Conservation (phyloP, 2,113 vertebrate genomes). For the Cyprinodon variegatus region DNA sequence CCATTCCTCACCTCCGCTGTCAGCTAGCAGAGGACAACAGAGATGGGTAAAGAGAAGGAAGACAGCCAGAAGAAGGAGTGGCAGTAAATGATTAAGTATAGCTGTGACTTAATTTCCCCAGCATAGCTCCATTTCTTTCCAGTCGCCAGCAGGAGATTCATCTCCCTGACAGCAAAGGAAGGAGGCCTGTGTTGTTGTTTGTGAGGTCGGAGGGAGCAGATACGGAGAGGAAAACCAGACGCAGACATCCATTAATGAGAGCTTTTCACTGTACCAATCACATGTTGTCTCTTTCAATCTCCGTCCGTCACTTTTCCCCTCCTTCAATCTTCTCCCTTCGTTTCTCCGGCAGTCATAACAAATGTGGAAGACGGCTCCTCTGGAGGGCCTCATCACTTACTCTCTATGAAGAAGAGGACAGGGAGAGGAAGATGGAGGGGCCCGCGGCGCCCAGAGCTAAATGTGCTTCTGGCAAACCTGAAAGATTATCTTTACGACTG, state of each 20-base stretch:
- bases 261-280: slow-evolving; percentile 32
- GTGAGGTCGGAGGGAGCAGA: slow-evolving; percentile 1
- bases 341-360: slow-evolving; percentile 42
- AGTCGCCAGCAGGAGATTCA: slow-evolving; percentile 42
- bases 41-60: background rate
- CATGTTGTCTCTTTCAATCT: slow-evolving; percentile 45
- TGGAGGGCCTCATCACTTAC: slow-evolving; percentile 29
- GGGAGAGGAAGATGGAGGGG: background rate
- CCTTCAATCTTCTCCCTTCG: slow-evolving; percentile 23
- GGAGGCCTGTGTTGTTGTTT: background rate
- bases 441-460: background rate
- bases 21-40: slow-evolving; percentile 14
- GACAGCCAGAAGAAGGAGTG: slow-evolving; percentile 1
- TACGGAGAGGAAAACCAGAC: slow-evolving; percentile 1
- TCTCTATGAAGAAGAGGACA: slow-evolving; percentile 13
- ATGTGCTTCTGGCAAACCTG: background rate
- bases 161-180: slow-evolving; percentile 43
- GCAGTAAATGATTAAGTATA: slow-evolving; percentile 52
- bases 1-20: slow-evolving; percentile 14
- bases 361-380: slow-evolving; percentile 13
- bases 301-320: slow-evolving; percentile 12
- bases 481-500: background rate
- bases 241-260: slow-evolving; percentile 48
- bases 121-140: slow-evolving; percentile 47
- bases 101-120: slow-evolving; percentile 55